A percentile compares a stretch with the other conserved stretches of the same genome.
Conservation (phyloP, 1,140 invertebrate genomes). For the Panagrolaimus sp. region DNA sequence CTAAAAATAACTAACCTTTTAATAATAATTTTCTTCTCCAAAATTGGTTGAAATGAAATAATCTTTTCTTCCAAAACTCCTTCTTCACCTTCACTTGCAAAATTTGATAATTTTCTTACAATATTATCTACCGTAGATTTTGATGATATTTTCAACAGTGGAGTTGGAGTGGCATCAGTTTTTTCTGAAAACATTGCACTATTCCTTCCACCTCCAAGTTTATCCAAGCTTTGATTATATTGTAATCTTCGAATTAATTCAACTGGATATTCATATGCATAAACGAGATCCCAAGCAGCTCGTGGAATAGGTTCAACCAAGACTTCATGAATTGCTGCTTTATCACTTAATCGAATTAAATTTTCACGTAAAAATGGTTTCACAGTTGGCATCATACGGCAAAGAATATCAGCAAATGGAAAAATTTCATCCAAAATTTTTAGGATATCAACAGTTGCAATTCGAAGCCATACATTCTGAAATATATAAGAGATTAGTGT, state of each 20-base stretch:
- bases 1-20: conserved; percentile 18
- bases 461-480: conserved; percentile 45
- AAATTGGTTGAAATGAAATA: conserved; percentile 37
- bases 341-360: conserved; percentile 38
- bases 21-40: conserved; percentile 29
- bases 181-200: conserved; percentile 24
- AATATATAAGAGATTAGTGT: not conserved
- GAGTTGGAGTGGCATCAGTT: not conserved
- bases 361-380: conserved; percentile 26
- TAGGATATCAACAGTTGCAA: conserved; percentile 40
- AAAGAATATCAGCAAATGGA: conserved; percentile 39
- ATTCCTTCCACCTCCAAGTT: conserved; percentile 39
- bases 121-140: not conserved
- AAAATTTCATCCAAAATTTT: conserved; percentile 36
- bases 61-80: conserved; percentile 41
- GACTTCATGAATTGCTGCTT: conserved; percentile 28
- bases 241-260: conserved; percentile 29
- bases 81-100: conserved; percentile 33
- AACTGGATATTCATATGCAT: conserved; percentile 21
- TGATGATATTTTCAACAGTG: not conserved
- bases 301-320: conserved; percentile 38
- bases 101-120: conserved; percentile 12
- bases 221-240: conserved; percentile 35
- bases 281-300: conserved; percentile 41
- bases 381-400: conserved; percentile 36